Evolutionary conservation across 2,113 vertebrate species (phyloP).

Genomic region (Eira barbara): DNA sequence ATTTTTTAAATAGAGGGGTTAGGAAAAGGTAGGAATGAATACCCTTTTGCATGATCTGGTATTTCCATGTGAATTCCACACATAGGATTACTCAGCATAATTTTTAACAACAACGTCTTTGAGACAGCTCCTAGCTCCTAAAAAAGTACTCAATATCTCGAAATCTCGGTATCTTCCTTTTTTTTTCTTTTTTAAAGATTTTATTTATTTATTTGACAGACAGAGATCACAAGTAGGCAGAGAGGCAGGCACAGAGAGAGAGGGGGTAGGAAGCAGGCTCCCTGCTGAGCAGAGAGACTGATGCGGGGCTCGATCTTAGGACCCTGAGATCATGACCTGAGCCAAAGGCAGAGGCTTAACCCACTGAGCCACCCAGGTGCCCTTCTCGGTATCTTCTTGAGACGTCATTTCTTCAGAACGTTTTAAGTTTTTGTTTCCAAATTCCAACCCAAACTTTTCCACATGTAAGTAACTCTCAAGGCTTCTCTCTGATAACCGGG

Average conservation of each 20-base stretch:
- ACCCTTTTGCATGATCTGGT: background rate
- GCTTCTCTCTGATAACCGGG: background rate
- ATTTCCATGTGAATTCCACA: slow-evolving; percentile 22
- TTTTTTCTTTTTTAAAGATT: too few relatives aligned
- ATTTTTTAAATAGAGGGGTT: background rate
- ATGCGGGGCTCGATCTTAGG: too few relatives aligned
- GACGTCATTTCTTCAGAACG: background rate
- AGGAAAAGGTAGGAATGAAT: background rate
- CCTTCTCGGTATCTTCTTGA: background rate
- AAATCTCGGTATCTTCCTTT: background rate
- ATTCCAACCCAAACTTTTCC: background rate
- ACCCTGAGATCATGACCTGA: too few relatives aligned
- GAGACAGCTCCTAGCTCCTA: background rate
- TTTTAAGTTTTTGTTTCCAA: slow-evolving; percentile 4
- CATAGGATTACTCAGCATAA: background rate
- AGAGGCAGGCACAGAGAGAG: too few relatives aligned
- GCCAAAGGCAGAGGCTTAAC: too few relatives aligned
- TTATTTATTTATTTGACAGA: too few relatives aligned
- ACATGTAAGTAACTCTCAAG: background rate
- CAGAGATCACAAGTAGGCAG: too few relatives aligned
- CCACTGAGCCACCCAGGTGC: too few relatives aligned
- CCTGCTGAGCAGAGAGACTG: too few relatives aligned
- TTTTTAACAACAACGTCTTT: background rate
- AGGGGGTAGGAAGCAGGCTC: too few relatives aligned
- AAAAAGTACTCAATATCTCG: background rate